Conservation (phyloP, 2,797 vertebrate genomes). For the Tragelaphus eurycerus region DNA sequence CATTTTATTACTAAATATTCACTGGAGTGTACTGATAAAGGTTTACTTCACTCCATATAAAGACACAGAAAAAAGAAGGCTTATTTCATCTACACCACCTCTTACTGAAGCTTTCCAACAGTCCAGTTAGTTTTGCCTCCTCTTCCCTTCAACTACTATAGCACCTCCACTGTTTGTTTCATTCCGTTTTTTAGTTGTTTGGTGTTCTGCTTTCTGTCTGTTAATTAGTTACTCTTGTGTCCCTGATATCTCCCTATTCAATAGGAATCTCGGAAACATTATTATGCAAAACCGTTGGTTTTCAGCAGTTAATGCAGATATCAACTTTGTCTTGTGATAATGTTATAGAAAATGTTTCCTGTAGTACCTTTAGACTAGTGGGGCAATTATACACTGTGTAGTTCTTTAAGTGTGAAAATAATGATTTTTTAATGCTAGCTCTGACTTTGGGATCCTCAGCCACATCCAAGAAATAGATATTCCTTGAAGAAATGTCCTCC, state of each 20-base stretch:
- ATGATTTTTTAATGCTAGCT: neutral
- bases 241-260: neutral
- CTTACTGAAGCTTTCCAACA: neutral
- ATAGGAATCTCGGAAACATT: too few species aligned
- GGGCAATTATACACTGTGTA: neutral
- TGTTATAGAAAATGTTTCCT: neutral
- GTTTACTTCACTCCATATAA: neutral
- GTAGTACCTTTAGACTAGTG: neutral
- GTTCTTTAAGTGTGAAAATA: neutral
- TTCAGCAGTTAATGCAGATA: neutral
- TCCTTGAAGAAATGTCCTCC: neutral
- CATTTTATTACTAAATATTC: neutral
- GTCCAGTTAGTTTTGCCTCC: neutral
- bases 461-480: neutral
- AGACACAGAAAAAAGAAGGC: neutral
- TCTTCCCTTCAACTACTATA: neutral
- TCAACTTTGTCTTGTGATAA: neutral
- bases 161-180: neutral
- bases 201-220: neutral
- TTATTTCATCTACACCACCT: neutral
- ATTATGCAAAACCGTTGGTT: neutral
- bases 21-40: neutral
- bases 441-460: neutral
- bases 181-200: neutral
- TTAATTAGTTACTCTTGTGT: neutral